Evolutionary conservation across 2,888 invertebrate genomes (phyloP).

Genomic region (Hirtodrosophila confusa): DNA sequence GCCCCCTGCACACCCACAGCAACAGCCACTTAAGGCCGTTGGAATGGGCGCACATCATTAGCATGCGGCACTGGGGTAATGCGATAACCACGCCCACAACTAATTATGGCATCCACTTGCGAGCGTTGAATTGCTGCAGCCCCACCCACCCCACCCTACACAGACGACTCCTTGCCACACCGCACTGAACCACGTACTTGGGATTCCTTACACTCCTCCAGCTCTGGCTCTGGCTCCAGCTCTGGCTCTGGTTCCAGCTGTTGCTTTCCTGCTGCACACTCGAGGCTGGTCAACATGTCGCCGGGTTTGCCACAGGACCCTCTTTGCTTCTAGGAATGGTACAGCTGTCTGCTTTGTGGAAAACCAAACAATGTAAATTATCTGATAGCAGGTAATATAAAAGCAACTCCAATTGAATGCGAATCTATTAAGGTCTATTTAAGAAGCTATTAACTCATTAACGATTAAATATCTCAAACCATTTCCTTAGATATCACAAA

Average conservation of each 20-base stretch:
- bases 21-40: neutral
- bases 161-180: neutral
- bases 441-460: no score
- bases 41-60: conserved; percentile 8
- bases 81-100: conserved; percentile 42
- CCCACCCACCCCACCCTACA: conserved; percentile 2
- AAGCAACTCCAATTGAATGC: no score
- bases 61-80: conserved; percentile 33
- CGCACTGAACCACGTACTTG: conserved; percentile 5
- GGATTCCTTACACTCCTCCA: conserved; percentile 29
- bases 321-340: no score
- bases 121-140: conserved; percentile 19
- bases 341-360: no score
- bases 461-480: no score
- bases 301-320: no score
- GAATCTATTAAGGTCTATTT: no score
- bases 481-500: no score
- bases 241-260: no score
- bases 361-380: no score
- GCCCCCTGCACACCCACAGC: no score
- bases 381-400: no score
- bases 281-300: conserved; percentile 6
- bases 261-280: neutral
- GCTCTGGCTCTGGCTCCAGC: conserved; percentile 3
- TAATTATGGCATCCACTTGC: conserved; percentile 53